Evolutionary conservation across 2,888 invertebrate genomes (phyloP).

Genomic region (Cantharis lateralis): DNA sequence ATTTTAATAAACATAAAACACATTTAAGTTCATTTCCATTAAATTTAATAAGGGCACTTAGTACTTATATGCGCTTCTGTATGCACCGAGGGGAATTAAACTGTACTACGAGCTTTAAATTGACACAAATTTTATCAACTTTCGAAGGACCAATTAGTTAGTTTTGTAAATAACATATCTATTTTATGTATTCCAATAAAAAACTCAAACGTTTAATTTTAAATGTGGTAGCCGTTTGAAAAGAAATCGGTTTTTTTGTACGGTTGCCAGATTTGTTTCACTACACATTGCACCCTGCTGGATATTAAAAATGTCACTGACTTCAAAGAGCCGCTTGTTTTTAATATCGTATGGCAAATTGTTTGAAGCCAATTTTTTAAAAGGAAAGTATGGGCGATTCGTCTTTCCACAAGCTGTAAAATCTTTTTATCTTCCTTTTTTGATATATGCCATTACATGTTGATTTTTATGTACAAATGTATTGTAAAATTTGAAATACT

Average conservation of each 20-base stretch:
- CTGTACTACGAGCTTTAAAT: conserved; percentile 24
- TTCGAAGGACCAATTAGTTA: conserved; percentile 20
- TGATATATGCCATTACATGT: neutral
- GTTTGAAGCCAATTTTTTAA: conserved; percentile 30
- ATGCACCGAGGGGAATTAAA: conserved; percentile 25
- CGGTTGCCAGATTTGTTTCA: conserved; percentile 31
- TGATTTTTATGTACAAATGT: neutral
- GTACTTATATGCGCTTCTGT: conserved; percentile 28
- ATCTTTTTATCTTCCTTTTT: neutral
- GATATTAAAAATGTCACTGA: conserved; percentile 35
- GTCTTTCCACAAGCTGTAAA: neutral
- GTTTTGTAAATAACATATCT: neutral
- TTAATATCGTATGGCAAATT: conserved; percentile 36
- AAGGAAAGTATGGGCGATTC: conserved; percentile 6
- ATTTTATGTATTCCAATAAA: neutral
- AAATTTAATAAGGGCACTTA: conserved; percentile 45
- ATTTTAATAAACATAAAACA: conserved; percentile 44
- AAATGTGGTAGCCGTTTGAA: conserved; percentile 1
- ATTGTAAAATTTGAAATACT: neutral
- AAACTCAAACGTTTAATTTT: conserved; percentile 3
- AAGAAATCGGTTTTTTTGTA: conserved; percentile 19
- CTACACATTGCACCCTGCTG: conserved; percentile 33
- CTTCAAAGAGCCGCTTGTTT: conserved; percentile 36
- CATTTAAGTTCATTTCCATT: conserved; percentile 44
- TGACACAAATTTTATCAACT: conserved; percentile 20